Conservation (phyloP, 1,140 invertebrate genomes). For the Phenacoccus solenopsis region DNA sequence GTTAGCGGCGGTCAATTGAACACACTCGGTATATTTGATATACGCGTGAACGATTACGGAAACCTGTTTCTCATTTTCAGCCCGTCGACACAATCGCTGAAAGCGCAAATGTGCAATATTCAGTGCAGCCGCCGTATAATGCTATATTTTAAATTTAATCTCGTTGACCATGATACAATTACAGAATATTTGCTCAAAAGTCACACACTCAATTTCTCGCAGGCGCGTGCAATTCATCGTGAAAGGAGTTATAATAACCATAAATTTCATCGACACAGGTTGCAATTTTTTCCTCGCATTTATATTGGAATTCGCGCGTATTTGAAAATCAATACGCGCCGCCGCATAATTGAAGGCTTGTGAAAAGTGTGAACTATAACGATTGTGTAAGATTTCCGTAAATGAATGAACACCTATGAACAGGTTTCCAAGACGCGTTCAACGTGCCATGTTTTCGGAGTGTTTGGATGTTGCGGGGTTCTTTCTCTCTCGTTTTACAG, state of each 20-base stretch:
- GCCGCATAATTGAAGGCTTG: not conserved
- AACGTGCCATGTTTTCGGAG: not conserved
- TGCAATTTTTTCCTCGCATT: not conserved
- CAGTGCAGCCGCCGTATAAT: not conserved
- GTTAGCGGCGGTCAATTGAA: not conserved
- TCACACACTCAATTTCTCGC: not conserved
- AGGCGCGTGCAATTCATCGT: too few species aligned
- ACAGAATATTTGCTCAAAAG: not conserved
- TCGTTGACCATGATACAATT: constrained; percentile 12
- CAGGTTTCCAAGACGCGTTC: not conserved
- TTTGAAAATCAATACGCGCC: not conserved
- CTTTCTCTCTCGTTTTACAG: not conserved
- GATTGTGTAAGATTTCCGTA: not conserved
- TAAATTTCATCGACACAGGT: not conserved
- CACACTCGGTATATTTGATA: not conserved
- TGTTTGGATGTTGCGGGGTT: not conserved
- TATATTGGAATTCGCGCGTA: not conserved
- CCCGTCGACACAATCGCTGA: not conserved
- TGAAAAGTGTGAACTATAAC: not conserved
- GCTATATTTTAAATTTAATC: not conserved
- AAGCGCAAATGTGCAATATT: constrained; percentile 5
- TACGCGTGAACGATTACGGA: not conserved
- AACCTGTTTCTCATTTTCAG: not conserved
- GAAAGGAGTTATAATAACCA: too few species aligned
- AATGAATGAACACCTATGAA: not conserved